Evolutionary conservation across 2,113 vertebrate genomes (phyloP).

Genomic region (Nothocercus julius): DNA sequence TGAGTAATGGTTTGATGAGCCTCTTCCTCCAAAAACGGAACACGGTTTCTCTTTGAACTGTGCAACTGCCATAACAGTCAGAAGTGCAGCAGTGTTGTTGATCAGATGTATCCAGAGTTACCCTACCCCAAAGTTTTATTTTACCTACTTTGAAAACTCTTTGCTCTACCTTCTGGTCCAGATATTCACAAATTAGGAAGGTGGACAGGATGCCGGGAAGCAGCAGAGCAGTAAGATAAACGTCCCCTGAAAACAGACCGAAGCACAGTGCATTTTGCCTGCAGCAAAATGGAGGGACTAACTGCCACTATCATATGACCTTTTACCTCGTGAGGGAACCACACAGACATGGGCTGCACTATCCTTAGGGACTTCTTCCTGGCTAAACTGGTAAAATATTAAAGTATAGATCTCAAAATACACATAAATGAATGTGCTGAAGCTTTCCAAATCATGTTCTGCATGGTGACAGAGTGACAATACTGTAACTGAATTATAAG

Average conservation of each 20-base stretch:
- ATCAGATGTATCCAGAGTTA: not conserved
- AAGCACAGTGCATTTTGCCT: not conserved
- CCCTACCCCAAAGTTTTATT: not conserved
- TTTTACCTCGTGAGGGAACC: not conserved
- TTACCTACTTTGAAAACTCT: not conserved
- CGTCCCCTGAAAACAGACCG: not conserved
- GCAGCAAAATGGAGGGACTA: not conserved
- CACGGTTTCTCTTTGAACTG: not conserved
- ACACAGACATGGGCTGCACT: not conserved
- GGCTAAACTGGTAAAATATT: not conserved
- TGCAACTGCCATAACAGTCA: not conserved
- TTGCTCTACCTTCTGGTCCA: not conserved
- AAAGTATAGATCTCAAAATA: not conserved
- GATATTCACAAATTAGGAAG: not conserved
- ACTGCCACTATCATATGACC: not conserved
- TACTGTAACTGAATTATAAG: not conserved
- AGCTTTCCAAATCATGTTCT: not conserved
- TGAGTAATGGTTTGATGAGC: not conserved
- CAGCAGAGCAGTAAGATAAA: not conserved
- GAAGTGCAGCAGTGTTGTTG: not conserved
- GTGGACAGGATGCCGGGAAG: not conserved
- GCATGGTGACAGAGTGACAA: not conserved
- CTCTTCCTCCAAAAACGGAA: not conserved
- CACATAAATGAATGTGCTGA: not conserved
- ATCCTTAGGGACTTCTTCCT: not conserved